phyloP scores from a whole-genome alignment of 2,888 invertebrate genomes.

The Stenurella melanura region DNA sequence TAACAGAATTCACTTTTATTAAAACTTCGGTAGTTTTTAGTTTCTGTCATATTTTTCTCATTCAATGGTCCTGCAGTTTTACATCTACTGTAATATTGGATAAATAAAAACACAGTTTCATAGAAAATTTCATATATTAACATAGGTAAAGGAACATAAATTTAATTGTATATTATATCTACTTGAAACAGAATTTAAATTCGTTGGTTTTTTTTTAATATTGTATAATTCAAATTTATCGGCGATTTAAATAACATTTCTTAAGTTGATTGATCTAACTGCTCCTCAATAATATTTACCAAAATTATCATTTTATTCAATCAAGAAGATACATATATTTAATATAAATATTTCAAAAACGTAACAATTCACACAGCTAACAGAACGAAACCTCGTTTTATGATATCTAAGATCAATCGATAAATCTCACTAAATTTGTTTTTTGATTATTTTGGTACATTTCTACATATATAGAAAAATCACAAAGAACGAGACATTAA shows the following conservation, averaged over 20 bases:
- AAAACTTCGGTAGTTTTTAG: too few species aligned
- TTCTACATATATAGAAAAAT: too few species aligned
- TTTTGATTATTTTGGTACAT: not conserved
- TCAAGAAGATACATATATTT: not conserved
- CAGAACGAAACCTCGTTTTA: not conserved
- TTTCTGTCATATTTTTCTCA: too few species aligned
- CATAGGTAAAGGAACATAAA: conserved; percentile 25
- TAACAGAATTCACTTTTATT: too few species aligned
- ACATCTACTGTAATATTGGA: too few species aligned
- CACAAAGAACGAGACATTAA: too few species aligned
- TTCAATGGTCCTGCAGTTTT: too few species aligned
- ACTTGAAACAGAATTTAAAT: conserved; percentile 19
- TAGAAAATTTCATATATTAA: conserved; percentile 28
- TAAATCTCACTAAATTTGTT: conserved; percentile 1
- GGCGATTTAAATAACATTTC: conserved; percentile 34
- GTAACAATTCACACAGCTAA: not conserved
- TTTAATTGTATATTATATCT: conserved; percentile 13
- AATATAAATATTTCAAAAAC: not conserved
- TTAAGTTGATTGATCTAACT: conserved; percentile 9
- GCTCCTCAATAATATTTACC: not conserved
- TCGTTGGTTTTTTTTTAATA: conserved; percentile 1
- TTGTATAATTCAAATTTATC: conserved; percentile 26
- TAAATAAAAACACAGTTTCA: not conserved
- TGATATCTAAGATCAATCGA: not conserved
- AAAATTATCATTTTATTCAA: too few species aligned